These are phyloP conservation scores for Echinometra lucunter DNA, from an alignment of 53 echinoderm and acorn worm species.

Conservation along the genomic window DNA sequence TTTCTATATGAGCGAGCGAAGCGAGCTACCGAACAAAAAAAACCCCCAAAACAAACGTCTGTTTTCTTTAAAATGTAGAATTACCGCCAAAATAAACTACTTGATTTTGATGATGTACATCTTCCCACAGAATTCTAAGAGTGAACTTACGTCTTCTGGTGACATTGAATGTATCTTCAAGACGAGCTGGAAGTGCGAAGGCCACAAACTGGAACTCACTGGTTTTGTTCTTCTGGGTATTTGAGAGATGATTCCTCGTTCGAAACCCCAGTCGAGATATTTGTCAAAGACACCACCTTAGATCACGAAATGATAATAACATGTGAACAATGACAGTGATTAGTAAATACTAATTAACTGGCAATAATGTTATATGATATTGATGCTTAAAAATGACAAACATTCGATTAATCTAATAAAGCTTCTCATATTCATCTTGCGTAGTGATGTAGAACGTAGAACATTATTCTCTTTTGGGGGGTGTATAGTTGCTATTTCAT, in stretches of 20 bases:
- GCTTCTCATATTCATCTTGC: no score
- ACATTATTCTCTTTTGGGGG: no score
- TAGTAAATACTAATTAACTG: neutral
- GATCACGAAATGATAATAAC: neutral
- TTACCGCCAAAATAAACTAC: no score
- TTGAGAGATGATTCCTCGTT: conserved; percentile 65
- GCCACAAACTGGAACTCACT: conserved; percentile 66
- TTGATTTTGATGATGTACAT: no score
- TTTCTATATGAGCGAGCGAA: no score
- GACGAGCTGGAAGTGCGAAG: neutral
- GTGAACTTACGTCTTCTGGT: conserved; percentile 47
- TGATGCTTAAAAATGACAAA: no score
- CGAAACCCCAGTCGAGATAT: conserved; percentile 24
- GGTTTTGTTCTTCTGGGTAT: conserved; percentile 54
- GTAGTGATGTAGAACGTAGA: no score
- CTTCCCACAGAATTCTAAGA: neutral
- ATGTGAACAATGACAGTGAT: neutral
- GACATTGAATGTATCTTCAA: conserved; percentile 66
- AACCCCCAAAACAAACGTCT: no score
- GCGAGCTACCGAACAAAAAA: no score
- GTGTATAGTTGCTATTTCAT: no score
- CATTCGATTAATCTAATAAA: no score
- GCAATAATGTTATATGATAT: neutral
- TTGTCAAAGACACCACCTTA: conserved; percentile 34
- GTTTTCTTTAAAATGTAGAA: no score